A percentile compares a stretch with the other conserved stretches of the same genome.
Conservation (phyloP, 2,113 vertebrate species). For the Salvator merianae region DNA sequence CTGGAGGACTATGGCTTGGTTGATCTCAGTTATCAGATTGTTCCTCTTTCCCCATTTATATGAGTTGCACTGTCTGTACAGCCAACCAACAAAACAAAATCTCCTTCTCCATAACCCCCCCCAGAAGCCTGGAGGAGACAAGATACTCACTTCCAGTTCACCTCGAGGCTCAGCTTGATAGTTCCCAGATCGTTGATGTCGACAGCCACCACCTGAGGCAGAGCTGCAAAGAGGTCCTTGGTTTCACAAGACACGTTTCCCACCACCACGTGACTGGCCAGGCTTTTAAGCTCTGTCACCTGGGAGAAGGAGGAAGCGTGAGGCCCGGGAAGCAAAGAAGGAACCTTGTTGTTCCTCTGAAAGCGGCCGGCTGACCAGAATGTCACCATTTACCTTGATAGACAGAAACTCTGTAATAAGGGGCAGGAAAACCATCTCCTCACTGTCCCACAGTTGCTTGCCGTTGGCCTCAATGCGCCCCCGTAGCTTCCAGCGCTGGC, state of each 20-base stretch:
- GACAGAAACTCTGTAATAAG: slow-evolving; percentile 93
- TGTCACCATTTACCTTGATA: slow-evolving; percentile 85
- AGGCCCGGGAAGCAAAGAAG: not conserved
- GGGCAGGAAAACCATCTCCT: slow-evolving; percentile 92
- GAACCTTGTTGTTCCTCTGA: too few species aligned
- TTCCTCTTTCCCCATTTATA: not conserved
- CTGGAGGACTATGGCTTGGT: not conserved
- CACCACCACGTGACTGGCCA: slow-evolving; percentile 94
- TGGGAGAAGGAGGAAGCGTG: slow-evolving; percentile 52
- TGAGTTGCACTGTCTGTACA: not conserved
- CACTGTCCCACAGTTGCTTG: slow-evolving; percentile 97
- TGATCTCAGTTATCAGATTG: not conserved
- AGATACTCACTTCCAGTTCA: slow-evolving; percentile 93
- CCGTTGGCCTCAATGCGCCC: slow-evolving; percentile 92
- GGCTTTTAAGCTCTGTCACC: slow-evolving; percentile 94
- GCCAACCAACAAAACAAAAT: not conserved
- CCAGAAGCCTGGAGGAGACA: not conserved
- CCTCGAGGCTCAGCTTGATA: slow-evolving; percentile 95
- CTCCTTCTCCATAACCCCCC: not conserved
- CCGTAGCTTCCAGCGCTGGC: slow-evolving; percentile 93
- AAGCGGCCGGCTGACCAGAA: not conserved
- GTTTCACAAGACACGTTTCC: slow-evolving; percentile 95
- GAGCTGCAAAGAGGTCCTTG: slow-evolving; percentile 92
- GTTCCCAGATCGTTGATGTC: slow-evolving; percentile 97
- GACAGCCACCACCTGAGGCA: slow-evolving; percentile 93